These are phyloP conservation scores for Cromileptes altivelis DNA, from an alignment of 2,113 vertebrate genomes.

Conservation along the genomic window DNA sequence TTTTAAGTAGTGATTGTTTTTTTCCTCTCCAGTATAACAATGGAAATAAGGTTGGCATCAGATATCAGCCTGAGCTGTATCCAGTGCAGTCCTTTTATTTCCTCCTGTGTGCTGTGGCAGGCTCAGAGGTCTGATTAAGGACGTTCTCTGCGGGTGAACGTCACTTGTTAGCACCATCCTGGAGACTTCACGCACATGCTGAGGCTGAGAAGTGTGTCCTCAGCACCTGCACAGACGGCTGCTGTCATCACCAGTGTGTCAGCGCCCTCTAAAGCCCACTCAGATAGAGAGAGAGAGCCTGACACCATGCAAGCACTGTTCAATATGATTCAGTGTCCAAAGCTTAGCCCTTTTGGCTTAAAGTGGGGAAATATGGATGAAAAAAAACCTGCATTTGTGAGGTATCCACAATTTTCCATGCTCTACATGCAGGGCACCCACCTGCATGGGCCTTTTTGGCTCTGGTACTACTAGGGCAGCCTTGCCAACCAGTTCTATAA, in stretches of 20 bases:
- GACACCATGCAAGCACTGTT: not conserved
- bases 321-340: not conserved
- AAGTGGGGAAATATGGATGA: not conserved
- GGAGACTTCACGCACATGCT: slow-evolving; percentile 68
- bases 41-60: not conserved
- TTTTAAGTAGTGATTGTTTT: too few species aligned
- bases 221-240: slow-evolving; percentile 26
- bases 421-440: slow-evolving; percentile 35
- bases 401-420: not conserved
- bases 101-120: not conserved
- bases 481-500: slow-evolving; percentile 60
- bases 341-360: not conserved
- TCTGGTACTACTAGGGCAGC: not conserved
- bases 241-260: slow-evolving; percentile 37
- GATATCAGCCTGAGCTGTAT: not conserved
- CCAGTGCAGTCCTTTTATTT: not conserved
- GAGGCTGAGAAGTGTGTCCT: slow-evolving; percentile 61
- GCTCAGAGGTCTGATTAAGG: slow-evolving; percentile 28
- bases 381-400: not conserved
- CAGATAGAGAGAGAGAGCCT: accelerated
- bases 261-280: slow-evolving; percentile 73
- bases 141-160: slow-evolving; percentile 34
- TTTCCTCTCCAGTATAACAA: not conserved
- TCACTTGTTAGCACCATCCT: slow-evolving; percentile 63
- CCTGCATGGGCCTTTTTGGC: slow-evolving; percentile 51